A percentile compares a stretch with the other conserved stretches of the same genome.
These are phyloP conservation scores for Diadumene lineata DNA, from an alignment of 92 coral and sea anemone genomes.

Conservation along the genomic window DNA sequence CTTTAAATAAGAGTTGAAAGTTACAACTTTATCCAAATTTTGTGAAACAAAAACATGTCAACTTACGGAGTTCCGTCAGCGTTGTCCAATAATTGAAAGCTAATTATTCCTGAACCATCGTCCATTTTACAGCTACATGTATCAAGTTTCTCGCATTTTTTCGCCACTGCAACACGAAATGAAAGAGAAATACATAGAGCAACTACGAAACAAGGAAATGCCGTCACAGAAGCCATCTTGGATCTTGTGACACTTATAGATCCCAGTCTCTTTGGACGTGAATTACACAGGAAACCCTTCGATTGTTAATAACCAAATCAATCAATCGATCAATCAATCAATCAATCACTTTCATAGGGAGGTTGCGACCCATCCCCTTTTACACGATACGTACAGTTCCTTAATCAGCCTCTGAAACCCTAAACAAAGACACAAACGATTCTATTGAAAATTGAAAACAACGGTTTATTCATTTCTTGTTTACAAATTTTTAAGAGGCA, in stretches of 20 bases:
- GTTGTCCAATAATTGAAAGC: not conserved
- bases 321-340: no score
- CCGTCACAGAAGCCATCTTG: not conserved
- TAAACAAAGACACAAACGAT: no score
- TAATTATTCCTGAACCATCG: not conserved
- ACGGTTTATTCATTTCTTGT: no score
- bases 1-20: no score
- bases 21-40: no score
- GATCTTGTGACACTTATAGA: not conserved
- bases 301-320: not conserved
- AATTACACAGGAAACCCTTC: not conserved
- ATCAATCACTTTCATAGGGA: no score
- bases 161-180: not conserved
- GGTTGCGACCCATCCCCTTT: no score
- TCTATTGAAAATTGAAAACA: no score
- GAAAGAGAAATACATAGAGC: not conserved
- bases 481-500: no score
- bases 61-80: constrained; percentile 3
- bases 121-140: constrained; percentile 27
- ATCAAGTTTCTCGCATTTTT: constrained; percentile 12
- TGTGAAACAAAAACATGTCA: no score
- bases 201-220: not conserved
- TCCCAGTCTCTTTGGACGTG: not conserved
- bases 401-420: no score
- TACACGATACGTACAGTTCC: no score